Evolutionary conservation across 2,113 vertebrate species (phyloP).

Genomic region (Crypturellus undulatus): DNA sequence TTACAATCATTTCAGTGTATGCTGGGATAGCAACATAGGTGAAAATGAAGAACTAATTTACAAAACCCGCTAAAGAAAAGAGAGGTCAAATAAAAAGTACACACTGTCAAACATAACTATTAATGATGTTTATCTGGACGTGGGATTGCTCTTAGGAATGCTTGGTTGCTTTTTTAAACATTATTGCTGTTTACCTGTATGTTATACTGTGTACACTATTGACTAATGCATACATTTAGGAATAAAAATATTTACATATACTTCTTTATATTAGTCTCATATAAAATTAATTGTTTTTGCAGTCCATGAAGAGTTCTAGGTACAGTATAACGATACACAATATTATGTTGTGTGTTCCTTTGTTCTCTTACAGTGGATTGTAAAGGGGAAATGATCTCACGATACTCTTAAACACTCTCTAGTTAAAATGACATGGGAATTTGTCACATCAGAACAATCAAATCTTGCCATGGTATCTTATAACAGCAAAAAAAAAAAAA

Average conservation of each 20-base stretch:
- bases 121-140: background rate
- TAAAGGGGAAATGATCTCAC: background rate
- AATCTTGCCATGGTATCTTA: background rate
- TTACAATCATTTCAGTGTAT: background rate
- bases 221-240: rapidly evolving
- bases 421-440: background rate
- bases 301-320: background rate
- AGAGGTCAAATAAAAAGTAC: background rate
- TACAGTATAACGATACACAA: background rate
- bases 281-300: background rate
- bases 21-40: background rate
- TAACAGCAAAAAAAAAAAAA: background rate
- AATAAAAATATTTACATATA: background rate
- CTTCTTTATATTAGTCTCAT: background rate
- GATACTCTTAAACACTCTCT: background rate
- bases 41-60: background rate
- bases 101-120: background rate
- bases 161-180: background rate
- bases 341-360: background rate
- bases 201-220: background rate
- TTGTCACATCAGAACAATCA: background rate
- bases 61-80: background rate
- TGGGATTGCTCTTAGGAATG: background rate
- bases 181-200: background rate
- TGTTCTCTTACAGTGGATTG: background rate